Evolutionary conservation across 2,113 vertebrate genomes (phyloP).

Genomic region (Poeciliopsis turrubarensis): DNA sequence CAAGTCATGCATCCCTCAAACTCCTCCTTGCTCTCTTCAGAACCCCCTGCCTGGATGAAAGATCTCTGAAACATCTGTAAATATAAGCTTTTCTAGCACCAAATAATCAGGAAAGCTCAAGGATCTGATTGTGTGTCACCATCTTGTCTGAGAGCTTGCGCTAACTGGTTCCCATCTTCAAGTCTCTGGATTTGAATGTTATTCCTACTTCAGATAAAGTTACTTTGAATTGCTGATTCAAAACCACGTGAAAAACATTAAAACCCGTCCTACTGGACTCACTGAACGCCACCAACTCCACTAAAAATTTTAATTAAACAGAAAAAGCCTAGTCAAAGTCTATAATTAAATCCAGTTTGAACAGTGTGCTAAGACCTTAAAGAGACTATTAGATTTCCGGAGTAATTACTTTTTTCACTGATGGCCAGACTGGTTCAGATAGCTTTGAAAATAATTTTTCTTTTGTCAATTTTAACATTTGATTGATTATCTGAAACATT

Average conservation of each 20-base stretch:
- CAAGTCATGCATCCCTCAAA: not conserved
- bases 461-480: not conserved
- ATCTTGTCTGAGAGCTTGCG: no score
- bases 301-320: no score
- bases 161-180: no score
- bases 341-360: not conserved
- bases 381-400: not conserved
- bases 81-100: no score
- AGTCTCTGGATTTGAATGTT: no score
- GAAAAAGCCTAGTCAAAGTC: not conserved
- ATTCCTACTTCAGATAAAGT: no score
- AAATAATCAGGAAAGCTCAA: not conserved
- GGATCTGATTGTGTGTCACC: no score
- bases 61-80: no score
- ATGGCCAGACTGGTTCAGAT: not conserved
- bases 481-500: not conserved
- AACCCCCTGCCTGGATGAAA: not conserved
- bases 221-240: no score
- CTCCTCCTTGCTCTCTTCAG: not conserved
- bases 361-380: not conserved
- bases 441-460: not conserved
- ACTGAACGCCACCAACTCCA: not conserved
- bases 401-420: not conserved
- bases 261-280: constrained; percentile 13
- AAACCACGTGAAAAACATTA: constrained; percentile 1